Percentiles rank a stretch among this genome's conserved stretches.
Conservation (phyloP, 1,140 invertebrate species). For the Drosophila grimshawi region DNA sequence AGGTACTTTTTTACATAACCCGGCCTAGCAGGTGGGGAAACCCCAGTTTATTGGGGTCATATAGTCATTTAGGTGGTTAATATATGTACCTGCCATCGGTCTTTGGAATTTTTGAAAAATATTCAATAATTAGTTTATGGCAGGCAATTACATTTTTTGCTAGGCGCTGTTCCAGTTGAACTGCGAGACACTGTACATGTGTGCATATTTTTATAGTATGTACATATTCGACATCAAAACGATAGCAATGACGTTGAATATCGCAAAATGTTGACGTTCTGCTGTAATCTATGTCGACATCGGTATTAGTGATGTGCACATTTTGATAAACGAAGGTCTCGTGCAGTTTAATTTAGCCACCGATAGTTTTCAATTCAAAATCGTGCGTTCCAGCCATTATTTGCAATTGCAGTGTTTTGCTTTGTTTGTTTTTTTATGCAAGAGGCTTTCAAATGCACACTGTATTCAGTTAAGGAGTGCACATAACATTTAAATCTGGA, state of each 20-base stretch:
- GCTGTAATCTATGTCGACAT: slow-evolving; percentile 40
- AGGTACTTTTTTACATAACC: no score
- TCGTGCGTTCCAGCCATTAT: background rate
- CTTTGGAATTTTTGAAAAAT: no score
- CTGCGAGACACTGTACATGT: no score
- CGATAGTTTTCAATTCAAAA: background rate
- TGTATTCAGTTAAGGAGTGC: background rate
- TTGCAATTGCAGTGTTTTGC: background rate
- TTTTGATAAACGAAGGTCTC: slow-evolving; percentile 3
- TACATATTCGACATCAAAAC: background rate
- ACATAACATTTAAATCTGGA: background rate
- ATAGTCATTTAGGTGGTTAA: no score
- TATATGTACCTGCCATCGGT: no score
- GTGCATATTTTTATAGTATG: background rate
- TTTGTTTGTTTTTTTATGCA: background rate
- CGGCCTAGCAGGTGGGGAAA: no score
- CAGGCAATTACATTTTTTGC: no score
- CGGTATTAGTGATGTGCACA: slow-evolving; percentile 29
- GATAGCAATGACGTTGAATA: slow-evolving; percentile 29
- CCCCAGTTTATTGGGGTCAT: no score
- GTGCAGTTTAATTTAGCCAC: background rate
- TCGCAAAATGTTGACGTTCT: slow-evolving; percentile 19
- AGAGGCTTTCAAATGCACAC: slow-evolving; percentile 19
- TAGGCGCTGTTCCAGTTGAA: no score
- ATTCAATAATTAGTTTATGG: no score